Evolutionary conservation across 2,888 invertebrate species (phyloP).

Genomic region (Polymixis flavicincta): DNA sequence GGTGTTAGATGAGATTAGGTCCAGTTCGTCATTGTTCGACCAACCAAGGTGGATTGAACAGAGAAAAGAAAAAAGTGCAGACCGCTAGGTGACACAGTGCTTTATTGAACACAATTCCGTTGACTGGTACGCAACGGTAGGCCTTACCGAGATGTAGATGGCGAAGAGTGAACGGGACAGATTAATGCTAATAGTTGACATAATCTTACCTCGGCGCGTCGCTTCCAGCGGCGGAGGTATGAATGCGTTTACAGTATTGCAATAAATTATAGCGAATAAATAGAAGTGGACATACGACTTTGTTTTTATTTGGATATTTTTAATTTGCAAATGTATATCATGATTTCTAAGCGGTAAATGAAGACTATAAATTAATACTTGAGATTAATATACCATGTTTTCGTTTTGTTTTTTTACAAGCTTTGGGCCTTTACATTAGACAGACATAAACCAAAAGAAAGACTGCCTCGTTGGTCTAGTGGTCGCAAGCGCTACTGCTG

Average conservation of each 20-base stretch:
- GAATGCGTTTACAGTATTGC: slow-evolving; percentile 50
- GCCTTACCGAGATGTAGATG: slow-evolving; percentile 67
- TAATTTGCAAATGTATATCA: slow-evolving; percentile 7
- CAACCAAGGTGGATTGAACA: slow-evolving; percentile 76
- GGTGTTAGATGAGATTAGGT: slow-evolving; percentile 47
- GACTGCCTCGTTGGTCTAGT: too few species aligned
- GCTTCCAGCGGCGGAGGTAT: slow-evolving; percentile 37
- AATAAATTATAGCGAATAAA: slow-evolving; percentile 50
- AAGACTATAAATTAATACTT: not conserved
- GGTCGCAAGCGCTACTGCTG: too few species aligned
- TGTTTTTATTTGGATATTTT: slow-evolving; percentile 12
- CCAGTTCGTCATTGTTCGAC: slow-evolving; percentile 76
- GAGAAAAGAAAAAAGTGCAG: slow-evolving; percentile 83
- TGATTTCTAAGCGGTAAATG: slow-evolving; percentile 2
- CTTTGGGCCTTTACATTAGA: not conserved
- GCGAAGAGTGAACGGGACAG: slow-evolving; percentile 60
- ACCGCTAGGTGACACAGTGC: slow-evolving; percentile 90
- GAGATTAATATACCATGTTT: not conserved
- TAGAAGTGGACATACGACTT: slow-evolving; percentile 35
- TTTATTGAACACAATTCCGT: slow-evolving; percentile 87
- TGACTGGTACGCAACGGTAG: slow-evolving; percentile 78
- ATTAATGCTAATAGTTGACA: slow-evolving; percentile 67
- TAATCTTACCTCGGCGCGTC: slow-evolving; percentile 53
- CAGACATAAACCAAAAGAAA: not conserved
- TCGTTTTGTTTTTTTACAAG: not conserved